phyloP scores from a whole-genome alignment of 2,888 invertebrate genomes.

The Didymodactylos carnosus region DNA sequence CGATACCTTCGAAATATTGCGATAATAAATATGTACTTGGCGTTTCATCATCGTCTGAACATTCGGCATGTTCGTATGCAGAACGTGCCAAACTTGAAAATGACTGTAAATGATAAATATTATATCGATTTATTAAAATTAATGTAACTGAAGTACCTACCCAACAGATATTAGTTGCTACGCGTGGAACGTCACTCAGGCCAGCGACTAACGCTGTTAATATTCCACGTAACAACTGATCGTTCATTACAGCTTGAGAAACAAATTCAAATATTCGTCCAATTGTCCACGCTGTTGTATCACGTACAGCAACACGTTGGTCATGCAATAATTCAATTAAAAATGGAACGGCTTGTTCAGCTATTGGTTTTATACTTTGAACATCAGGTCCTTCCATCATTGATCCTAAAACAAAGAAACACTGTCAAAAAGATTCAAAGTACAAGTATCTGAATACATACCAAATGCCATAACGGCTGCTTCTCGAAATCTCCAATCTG shows the following conservation, averaged over 20 bases:
- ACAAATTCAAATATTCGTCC: conserved; percentile 75
- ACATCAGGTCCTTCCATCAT: conserved; percentile 75
- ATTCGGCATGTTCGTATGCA: conserved; percentile 58
- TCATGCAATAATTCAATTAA: conserved; percentile 86
- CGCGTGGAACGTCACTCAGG: conserved; percentile 31
- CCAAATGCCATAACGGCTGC: conserved; percentile 98
- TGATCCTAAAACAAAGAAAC: too few relatives aligned
- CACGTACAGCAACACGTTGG: conserved; percentile 70
- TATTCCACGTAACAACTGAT: conserved; percentile 1
- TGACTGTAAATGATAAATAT: conserved; percentile 29
- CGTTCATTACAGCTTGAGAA: conserved; percentile 5
- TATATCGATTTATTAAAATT: not conserved
- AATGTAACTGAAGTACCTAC: conserved; percentile 28
- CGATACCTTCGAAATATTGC: conserved; percentile 73
- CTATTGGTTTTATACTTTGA: conserved; percentile 65
- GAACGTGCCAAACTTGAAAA: conserved; percentile 88
- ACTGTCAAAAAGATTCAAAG: too few relatives aligned
- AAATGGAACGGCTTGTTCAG: conserved; percentile 86
- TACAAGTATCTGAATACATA: too few relatives aligned
- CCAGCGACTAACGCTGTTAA: conserved; percentile 19
- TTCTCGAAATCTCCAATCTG: conserved; percentile 68
- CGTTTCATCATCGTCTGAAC: conserved; percentile 36
- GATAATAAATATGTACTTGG: conserved; percentile 82
- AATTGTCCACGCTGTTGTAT: conserved; percentile 94
- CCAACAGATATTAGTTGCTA: conserved; percentile 97